These are phyloP conservation scores for Osmerus eperlanus DNA, from an alignment of 2,113 vertebrate genomes.

Conservation along the genomic window DNA sequence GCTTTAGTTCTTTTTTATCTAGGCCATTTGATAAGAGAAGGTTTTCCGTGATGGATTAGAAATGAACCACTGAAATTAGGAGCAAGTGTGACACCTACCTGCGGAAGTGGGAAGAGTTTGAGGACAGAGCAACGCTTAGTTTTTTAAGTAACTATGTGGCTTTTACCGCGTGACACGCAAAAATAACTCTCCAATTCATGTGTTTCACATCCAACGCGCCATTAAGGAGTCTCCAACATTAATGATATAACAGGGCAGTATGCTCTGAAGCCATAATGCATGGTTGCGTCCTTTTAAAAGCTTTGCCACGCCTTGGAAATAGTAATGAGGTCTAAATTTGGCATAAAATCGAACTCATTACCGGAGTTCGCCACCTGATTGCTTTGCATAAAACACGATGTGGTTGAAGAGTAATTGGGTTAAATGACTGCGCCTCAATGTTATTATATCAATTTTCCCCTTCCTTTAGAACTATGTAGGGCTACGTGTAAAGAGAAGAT, in stretches of 20 bases:
- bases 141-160: constrained; percentile 36
- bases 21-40: constrained; percentile 61
- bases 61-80: constrained; percentile 77
- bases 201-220: constrained; percentile 62
- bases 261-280: constrained; percentile 61
- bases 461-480: constrained; percentile 44
- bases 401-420: constrained; percentile 92
- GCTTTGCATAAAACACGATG: constrained; percentile 92
- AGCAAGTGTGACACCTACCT: constrained; percentile 99
- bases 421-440: constrained; percentile 79
- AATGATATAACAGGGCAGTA: constrained; percentile 69
- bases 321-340: constrained; percentile 93
- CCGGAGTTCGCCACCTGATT: constrained; percentile 92
- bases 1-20: constrained; percentile 37
- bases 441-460: constrained; percentile 71
- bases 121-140: constrained; percentile 31
- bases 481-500: background rate
- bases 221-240: constrained; percentile 61
- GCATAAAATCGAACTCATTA: constrained; percentile 99
- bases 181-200: constrained; percentile 40
- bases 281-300: constrained; percentile 69
- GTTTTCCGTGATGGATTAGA: constrained; percentile 66
- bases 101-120: constrained; percentile 83
- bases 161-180: constrained; percentile 37
- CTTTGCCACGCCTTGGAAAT: constrained; percentile 80